These are phyloP conservation scores for Thinocorus orbignyianus DNA, from an alignment of 2,113 vertebrate genomes.

Conservation along the genomic window DNA sequence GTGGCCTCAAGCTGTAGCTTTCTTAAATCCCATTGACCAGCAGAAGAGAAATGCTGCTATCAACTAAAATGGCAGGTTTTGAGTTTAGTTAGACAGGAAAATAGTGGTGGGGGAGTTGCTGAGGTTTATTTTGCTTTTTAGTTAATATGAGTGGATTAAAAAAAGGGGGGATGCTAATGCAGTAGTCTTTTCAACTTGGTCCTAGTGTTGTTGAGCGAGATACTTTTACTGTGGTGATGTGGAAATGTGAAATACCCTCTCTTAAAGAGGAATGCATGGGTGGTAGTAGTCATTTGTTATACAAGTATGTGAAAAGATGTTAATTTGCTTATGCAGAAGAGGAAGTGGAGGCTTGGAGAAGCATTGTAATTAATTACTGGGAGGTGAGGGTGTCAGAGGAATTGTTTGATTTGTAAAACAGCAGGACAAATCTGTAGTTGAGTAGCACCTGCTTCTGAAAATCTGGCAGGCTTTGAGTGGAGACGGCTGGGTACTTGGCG, in stretches of 20 bases:
- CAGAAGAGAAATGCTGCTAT: background rate
- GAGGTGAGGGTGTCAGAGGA: background rate
- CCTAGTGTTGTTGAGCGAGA: background rate
- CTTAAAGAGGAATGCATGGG: background rate
- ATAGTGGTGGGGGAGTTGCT: background rate
- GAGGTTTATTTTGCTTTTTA: background rate
- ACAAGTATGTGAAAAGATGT: accelerated
- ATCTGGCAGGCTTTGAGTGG: background rate
- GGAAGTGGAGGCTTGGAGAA: background rate
- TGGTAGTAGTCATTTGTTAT: background rate
- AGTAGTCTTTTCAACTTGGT: background rate
- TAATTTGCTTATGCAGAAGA: background rate
- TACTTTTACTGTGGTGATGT: background rate
- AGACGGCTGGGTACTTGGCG: background rate
- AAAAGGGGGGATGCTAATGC: background rate
- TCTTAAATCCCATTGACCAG: background rate
- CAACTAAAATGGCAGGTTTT: background rate
- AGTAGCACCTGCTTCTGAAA: background rate
- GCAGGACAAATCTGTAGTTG: background rate
- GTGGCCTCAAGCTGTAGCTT: background rate
- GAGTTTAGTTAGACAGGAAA: background rate
- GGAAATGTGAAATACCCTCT: background rate
- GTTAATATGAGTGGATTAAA: background rate
- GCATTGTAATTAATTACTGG: background rate
- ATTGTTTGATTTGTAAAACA: background rate